Base-by-base conservation (phyloP, 2,888 invertebrate genomes). In the Apodemia mormo region DNA sequence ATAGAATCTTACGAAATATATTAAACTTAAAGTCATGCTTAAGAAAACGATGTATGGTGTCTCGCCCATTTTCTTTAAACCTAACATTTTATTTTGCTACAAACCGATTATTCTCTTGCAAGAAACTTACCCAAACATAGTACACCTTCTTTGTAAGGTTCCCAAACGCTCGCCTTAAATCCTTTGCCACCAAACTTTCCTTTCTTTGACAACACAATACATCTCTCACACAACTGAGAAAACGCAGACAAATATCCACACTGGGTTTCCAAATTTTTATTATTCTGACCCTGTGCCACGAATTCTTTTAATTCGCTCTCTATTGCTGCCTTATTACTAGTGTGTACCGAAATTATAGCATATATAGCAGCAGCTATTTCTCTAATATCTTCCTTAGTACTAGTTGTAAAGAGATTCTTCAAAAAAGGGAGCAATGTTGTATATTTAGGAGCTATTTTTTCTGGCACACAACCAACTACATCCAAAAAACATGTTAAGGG, bases 381-480 rank as follows among this genome's bases (percentile, higher is more conserved):
- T 66, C 98, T 94, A 73, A 97, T 94, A 30, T 96, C 96, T 84
- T 97, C 97, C 76, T 96, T 96, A 8, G 96, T 95, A 74, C 89
- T 92, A 66, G 95, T 96, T 22, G 94, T 95, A 68, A 96, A 91
- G 1, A 96, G 87, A 71, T 94, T 94, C 78, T 94, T 90, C 1
- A 97, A 83, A 94, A 96, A 96, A 6, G 94, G 93, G 14, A 96
- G 81, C 29, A 96, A 94, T 49, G 92, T 94, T 2, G 94, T 88
- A 82, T 97, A 95, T 74, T 95, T 94, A 49, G 94, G 81, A 0
- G 96, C 94, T 79, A 97, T 94, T 70, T 95, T 88, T 33, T 95
- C 94, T 0, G 97, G 96, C 10, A 96, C 95, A 72, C 97, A 96
- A 58, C 97, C 97, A n/a, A 98, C 94, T 33, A 97, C 93, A 88